These are phyloP conservation scores for Lasioglossum morio DNA, from an alignment of 2,888 invertebrate genomes.

Conservation along the genomic window DNA sequence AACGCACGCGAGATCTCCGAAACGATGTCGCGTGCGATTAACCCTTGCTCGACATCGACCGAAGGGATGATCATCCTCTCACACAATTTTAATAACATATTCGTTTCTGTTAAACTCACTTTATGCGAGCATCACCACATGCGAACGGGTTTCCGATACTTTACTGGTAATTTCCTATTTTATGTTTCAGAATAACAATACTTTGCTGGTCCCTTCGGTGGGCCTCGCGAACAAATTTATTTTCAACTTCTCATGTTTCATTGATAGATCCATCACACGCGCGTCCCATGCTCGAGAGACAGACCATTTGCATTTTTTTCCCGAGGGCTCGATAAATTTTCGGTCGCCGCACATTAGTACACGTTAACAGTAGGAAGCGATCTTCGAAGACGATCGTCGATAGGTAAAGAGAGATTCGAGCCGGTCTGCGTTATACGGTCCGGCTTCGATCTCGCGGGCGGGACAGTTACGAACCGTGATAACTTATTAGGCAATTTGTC, in stretches of 20 bases:
- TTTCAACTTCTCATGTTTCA: not conserved
- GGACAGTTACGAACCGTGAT: conserved; percentile 27
- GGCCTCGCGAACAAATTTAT: not conserved
- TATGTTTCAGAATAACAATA: not conserved
- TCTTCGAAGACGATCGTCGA: not conserved
- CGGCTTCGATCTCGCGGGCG: conserved; percentile 24
- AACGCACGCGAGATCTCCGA: not conserved
- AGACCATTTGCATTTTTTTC: not conserved
- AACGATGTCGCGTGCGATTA: not conserved
- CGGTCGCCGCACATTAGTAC: conserved; percentile 15
- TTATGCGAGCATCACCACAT: not conserved
- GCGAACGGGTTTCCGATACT: not conserved
- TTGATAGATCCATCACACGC: not conserved
- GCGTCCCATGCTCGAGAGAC: conserved; percentile 4
- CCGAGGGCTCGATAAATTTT: conserved; percentile 15
- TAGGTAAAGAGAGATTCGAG: not conserved
- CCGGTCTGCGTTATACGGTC: not conserved
- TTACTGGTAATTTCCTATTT: not conserved
- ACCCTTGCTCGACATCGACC: not conserved
- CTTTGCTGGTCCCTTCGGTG: not conserved
- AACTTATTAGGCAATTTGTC: conserved; percentile 49
- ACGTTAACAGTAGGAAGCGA: conserved; percentile 41
- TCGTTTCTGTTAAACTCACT: not conserved
- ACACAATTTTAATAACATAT: not conserved
- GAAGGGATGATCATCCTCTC: not conserved